A percentile compares a stretch with the other conserved stretches of the same genome.
Conservation (phyloP, 2,113 vertebrate species). For the Cyanoramphus novaezelandiae region DNA sequence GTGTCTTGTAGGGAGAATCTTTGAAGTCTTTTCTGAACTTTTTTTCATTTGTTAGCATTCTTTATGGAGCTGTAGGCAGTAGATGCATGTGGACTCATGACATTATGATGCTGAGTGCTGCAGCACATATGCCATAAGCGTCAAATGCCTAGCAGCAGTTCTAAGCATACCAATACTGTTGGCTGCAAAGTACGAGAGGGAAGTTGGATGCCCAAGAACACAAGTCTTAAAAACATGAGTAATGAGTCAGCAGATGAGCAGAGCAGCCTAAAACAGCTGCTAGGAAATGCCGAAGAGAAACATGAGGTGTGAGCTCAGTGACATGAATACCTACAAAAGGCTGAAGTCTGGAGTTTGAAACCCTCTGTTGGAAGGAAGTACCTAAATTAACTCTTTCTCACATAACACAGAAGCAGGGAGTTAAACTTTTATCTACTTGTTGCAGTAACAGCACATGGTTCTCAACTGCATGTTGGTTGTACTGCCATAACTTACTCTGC, state of each 20-base stretch:
- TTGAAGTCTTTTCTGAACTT: not conserved
- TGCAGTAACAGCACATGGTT: not conserved
- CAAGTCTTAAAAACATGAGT: not conserved
- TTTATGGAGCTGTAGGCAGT: not conserved
- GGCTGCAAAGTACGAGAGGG: not conserved
- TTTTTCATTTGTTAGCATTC: not conserved
- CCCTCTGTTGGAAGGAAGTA: not conserved
- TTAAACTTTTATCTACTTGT: not conserved
- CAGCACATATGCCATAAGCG: fast-evolving
- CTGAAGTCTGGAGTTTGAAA: not conserved
- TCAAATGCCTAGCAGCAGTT: not conserved
- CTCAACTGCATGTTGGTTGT: not conserved
- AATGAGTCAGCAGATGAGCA: not conserved
- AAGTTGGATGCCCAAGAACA: not conserved
- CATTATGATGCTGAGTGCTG: not conserved
- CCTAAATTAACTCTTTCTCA: not conserved
- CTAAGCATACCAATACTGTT: not conserved
- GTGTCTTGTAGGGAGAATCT: not conserved
- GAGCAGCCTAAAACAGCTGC: not conserved
- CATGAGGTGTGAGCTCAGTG: not conserved
- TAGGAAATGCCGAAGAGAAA: not conserved
- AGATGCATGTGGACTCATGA: not conserved
- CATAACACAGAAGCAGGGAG: not conserved
- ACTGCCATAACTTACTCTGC: not conserved
- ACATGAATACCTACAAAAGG: not conserved